These are phyloP conservation scores for Andrena marginata DNA, from an alignment of 2,888 invertebrate species.

Conservation along the genomic window DNA sequence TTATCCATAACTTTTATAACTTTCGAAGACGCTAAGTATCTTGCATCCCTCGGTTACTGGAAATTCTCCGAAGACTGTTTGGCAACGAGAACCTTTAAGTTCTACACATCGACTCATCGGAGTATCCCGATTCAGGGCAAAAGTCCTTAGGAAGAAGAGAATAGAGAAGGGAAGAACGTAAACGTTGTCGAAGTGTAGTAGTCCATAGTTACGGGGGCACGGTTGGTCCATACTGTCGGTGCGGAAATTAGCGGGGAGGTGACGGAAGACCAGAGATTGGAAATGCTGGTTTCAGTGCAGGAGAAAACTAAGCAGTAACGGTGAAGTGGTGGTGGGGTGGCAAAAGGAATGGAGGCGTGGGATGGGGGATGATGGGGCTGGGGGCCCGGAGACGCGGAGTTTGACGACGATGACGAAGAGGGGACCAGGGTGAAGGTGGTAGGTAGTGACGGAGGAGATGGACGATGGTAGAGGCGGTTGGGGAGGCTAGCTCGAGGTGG, in stretches of 20 bases:
- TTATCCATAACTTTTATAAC: too few species aligned
- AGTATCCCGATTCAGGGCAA: too few species aligned
- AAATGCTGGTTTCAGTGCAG: slow-evolving; percentile 52
- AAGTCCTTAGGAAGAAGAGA: too few species aligned
- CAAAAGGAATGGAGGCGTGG: slow-evolving; percentile 38
- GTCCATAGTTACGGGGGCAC: too few species aligned
- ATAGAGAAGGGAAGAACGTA: too few species aligned
- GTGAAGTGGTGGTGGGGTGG: slow-evolving; percentile 33
- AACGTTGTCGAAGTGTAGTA: too few species aligned
- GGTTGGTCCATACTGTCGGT: slow-evolving; percentile 41
- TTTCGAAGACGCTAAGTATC: too few species aligned
- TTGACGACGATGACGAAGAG: slow-evolving; percentile 65
- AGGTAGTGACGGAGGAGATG: slow-evolving; percentile 52
- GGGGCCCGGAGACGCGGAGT: slow-evolving; percentile 56
- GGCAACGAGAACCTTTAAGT: too few species aligned
- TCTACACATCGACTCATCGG: too few species aligned
- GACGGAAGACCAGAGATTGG: slow-evolving; percentile 65
- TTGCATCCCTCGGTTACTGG: too few species aligned
- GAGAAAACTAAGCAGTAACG: slow-evolving; percentile 38
- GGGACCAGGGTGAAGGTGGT: slow-evolving; percentile 48
- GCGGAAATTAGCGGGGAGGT: slow-evolving; percentile 66
- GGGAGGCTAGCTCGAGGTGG: slow-evolving; percentile 70
- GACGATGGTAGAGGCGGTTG: slow-evolving; percentile 43
- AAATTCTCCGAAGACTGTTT: too few species aligned
- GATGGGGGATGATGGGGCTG: slow-evolving; percentile 27